These are phyloP conservation scores for Pomatorhinus ruficollis DNA, from an alignment of 2,113 vertebrate genomes.

Conservation along the genomic window DNA sequence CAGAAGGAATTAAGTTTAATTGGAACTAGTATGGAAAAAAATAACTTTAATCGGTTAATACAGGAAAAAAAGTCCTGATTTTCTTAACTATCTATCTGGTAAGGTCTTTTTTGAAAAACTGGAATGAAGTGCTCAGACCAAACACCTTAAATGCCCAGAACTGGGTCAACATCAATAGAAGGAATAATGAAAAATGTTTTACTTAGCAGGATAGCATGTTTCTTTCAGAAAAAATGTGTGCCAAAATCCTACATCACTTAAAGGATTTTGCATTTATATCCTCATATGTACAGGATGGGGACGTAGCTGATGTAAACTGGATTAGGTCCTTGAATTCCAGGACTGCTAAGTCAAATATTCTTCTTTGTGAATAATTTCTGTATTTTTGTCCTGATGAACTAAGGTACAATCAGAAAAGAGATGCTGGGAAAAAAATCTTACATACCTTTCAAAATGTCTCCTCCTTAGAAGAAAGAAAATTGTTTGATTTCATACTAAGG, in stretches of 20 bases:
- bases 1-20: background rate
- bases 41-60: background rate
- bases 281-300: background rate
- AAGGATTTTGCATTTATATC: constrained; percentile 13
- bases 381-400: background rate
- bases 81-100: background rate
- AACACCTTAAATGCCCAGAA: background rate
- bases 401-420: background rate
- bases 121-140: background rate
- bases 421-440: background rate
- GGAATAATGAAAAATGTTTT: background rate
- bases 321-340: background rate
- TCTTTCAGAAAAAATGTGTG: background rate
- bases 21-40: background rate
- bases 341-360: background rate
- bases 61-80: background rate
- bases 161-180: background rate
- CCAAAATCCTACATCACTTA: background rate
- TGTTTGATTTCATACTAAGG: constrained; percentile 33
- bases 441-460: background rate
- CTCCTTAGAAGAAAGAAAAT: background rate
- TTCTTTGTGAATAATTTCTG: background rate
- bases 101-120: background rate
- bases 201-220: background rate
- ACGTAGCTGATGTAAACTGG: background rate